phyloP scores from a whole-genome alignment of 2,797 vertebrate genomes.

The Calcarius lapponicus region DNA sequence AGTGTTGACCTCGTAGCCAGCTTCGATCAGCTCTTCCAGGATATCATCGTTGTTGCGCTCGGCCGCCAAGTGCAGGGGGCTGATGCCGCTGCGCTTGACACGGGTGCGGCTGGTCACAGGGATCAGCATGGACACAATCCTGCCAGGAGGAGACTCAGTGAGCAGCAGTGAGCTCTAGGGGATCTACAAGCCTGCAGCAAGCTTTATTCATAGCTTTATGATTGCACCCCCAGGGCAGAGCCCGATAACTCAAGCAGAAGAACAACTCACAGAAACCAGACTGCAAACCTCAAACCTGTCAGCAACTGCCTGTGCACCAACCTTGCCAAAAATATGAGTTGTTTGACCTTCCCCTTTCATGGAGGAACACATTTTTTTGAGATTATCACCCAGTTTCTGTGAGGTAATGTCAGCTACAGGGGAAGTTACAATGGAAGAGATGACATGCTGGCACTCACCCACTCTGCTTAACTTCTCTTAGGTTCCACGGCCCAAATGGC shows the following conservation, averaged over 20 bases:
- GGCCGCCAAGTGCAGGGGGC: slow-evolving; percentile 90
- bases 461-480: neutral
- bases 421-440: neutral
- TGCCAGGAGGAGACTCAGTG: slow-evolving; percentile 50
- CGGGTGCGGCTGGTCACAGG: slow-evolving; percentile 85
- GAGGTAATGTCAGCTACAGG: neutral
- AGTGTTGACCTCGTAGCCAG: slow-evolving; percentile 88
- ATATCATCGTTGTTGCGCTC: slow-evolving; percentile 86
- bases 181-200: neutral
- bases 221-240: neutral
- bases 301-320: neutral
- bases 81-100: slow-evolving; percentile 87
- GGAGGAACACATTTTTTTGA: neutral
- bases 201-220: neutral
- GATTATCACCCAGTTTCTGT: neutral
- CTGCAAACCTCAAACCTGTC: neutral
- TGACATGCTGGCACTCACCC: fast-evolving
- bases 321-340: neutral
- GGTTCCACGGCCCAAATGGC: neutral
- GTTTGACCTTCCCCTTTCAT: neutral
- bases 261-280: neutral
- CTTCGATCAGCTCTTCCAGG: slow-evolving; percentile 84
- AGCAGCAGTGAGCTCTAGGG: neutral
- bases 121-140: slow-evolving; percentile 89
- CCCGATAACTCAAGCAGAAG: neutral